A percentile compares a stretch with the other conserved stretches of the same genome.
These are phyloP conservation scores for Phaenicophaeus curvirostris DNA, from an alignment of 2,797 vertebrate genomes.

Conservation along the genomic window DNA sequence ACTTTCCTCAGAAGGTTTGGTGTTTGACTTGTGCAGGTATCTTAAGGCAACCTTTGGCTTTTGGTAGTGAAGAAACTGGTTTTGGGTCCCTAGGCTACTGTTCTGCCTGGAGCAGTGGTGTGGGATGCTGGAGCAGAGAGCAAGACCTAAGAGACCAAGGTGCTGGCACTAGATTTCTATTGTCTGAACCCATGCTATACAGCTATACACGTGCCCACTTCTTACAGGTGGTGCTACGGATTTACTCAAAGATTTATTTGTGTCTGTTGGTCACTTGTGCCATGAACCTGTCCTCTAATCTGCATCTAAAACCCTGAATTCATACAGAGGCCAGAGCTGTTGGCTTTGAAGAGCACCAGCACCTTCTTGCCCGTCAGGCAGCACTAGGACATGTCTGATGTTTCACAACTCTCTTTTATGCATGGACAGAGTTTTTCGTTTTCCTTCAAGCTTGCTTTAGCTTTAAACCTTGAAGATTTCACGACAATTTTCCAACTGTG, in stretches of 20 bases:
- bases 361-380: neutral
- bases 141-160: accelerated
- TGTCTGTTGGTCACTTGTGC: neutral
- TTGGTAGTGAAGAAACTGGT: neutral
- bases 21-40: neutral
- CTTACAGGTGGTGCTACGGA: neutral
- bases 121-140: neutral
- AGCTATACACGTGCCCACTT: accelerated
- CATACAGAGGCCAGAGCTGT: neutral
- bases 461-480: neutral
- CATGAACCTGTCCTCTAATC: accelerated
- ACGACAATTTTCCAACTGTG: neutral
- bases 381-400: neutral
- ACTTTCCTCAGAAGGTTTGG: neutral
- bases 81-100: neutral
- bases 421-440: neutral
- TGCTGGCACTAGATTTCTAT: neutral
- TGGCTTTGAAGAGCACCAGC: neutral
- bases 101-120: neutral
- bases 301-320: accelerated
- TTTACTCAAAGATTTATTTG: accelerated
- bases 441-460: neutral
- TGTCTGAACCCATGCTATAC: neutral
- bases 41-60: neutral
- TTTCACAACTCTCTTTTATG: accelerated